Base-by-base conservation (phyloP, 2,797 vertebrate species). In the Odontamblyopus rebecca region DNA sequence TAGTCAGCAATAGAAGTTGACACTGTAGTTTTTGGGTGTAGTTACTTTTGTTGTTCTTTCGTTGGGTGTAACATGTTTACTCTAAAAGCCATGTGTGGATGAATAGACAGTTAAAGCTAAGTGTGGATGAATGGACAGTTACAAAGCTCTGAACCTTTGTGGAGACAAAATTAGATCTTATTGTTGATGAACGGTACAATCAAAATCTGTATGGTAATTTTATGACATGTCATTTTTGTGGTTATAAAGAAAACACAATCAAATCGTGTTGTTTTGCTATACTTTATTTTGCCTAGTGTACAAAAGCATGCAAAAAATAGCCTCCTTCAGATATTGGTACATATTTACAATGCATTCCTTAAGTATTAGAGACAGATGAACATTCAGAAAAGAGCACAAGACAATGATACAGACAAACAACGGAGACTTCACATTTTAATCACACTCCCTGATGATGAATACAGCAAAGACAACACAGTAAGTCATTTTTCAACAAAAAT, bases 261-360 rank as follows among this genome's bases (percentile, higher is more conserved):
- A 30, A 35, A 8, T 32, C 16, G 12, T 29, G 19, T 29, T 48
- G 44, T 48, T 48, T 48, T 35, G 29, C 65, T 30, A 32, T 67
- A 8, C 87, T 85, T 86, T 82, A 84, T 91, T 88, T 80, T 86
- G 88, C 93, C 85, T 89, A 91, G 89, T 93, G 92, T 93, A 93
- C 95, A 93, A 97, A 96, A 97, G 93, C 95, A 96, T 96, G 96
- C 95, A 94, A 95, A 96, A 97, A 96, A 96, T 96, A 95, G 91
- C 93, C 82, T 95, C 92, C 96, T 93, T 94, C 93, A 93, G 93
- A 87, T 93, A 93, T 94, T 87, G 81, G 89, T 96, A 96, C 94
- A 96, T 96, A 96, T 97, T 94, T 97, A 97, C 95, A 97, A 85
- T 92, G 84, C 74, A 64, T 89, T 94, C 89, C 71, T 82, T 78